Base-by-base conservation (phyloP, 2,113 vertebrate genomes). In the Agapornis roseicollis region DNA sequence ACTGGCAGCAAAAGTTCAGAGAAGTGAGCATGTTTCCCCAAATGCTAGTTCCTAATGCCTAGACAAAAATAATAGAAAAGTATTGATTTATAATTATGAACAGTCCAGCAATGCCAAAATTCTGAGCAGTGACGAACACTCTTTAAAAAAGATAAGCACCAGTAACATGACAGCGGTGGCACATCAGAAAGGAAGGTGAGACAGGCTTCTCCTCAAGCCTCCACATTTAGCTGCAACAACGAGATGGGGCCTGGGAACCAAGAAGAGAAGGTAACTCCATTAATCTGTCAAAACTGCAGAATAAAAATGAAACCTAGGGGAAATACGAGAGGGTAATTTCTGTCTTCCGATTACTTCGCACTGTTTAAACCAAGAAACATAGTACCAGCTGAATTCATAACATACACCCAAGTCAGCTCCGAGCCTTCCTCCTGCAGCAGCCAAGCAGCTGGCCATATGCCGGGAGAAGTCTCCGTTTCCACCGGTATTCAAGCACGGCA, bases 341-440 rank as follows among this genome's bases (percentile, higher is more conserved):
- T 42, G 39, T 23, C 41, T 50, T 41, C 37, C 28, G 7, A 1
- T 28, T 60, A 41, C 60, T 55, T 63, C 46, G 11, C 2, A 31
- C 18, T 37, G 23, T 2, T 50, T 15, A 37, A 73, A 46, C 19
- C 31, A 22, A 31, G 41, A 33, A 52, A 23, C 25, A 4, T 0
- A 19, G 28, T 14, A 41, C 17, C 28, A 29, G 37, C 37, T 7
- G 64, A 82, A 31, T 29, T 6, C 16, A 0, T 5, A 33, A 31
- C 10, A 3, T 0, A 22, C 18, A 5, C 6, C 4, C 2, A 8
- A 11, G 52, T 0, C 5, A 37, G 14, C 41, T 9, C 53, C 1
- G 41, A 61, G n/a, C 28, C 46, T 15, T 28, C n/a, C 56, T 25
- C 33, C 44, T 3, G 15, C 70, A 22, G 0, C 50, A 50, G 28